Evolutionary conservation across 2,113 vertebrate species (phyloP).

Genomic region (Callospermophilus lateralis): DNA sequence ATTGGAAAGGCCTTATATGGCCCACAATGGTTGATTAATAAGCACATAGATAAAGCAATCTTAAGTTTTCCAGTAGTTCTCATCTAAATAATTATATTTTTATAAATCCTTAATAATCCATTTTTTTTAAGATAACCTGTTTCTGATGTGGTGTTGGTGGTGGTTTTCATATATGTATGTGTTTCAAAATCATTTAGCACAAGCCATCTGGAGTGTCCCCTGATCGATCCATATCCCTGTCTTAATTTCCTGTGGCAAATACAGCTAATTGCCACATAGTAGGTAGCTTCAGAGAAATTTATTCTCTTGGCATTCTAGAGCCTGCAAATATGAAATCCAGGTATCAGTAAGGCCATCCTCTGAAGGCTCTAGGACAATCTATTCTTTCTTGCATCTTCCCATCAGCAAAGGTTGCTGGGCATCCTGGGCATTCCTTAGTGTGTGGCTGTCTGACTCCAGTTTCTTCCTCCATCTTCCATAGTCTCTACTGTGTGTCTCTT

Average conservation of each 20-base stretch:
- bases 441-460: background rate
- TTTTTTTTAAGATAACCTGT: background rate
- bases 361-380: background rate
- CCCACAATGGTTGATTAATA: background rate
- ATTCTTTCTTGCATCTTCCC: background rate
- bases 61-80: background rate
- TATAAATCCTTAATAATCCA: background rate
- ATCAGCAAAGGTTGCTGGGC: background rate
- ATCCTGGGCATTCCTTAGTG: background rate
- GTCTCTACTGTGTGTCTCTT: background rate
- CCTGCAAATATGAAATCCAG: background rate
- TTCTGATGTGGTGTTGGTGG: background rate
- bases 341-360: background rate
- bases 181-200: background rate
- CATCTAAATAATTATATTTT: background rate
- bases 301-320: background rate
- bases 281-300: background rate
- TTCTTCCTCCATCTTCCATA: background rate
- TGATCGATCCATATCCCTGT: background rate
- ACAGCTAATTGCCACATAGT: background rate
- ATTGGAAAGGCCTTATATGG: background rate
- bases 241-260: background rate
- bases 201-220: background rate
- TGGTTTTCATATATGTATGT: background rate
- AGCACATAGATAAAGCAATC: background rate